Evolutionary conservation across 2,888 invertebrate species (phyloP).

Genomic region (Erpobdella octoculata): DNA sequence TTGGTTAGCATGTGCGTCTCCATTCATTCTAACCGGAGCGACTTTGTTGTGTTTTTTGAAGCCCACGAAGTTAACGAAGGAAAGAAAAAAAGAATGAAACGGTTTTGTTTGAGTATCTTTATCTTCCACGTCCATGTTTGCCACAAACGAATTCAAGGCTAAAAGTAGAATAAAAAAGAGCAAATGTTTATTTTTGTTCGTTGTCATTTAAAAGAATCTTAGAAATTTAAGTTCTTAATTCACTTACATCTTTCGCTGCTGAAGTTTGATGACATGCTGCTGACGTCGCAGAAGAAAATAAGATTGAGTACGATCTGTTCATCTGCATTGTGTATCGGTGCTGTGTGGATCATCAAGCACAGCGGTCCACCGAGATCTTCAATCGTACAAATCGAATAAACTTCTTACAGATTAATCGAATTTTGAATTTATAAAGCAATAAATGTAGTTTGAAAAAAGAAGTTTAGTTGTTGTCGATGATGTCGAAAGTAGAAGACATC

Average conservation of each 20-base stretch:
- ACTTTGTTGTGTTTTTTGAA: constrained; percentile 10
- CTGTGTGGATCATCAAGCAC: constrained; percentile 96
- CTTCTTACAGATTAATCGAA: too few relatives aligned
- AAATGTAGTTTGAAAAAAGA: neutral
- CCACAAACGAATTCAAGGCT: neutral
- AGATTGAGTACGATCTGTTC: constrained; percentile 96
- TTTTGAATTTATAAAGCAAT: neutral
- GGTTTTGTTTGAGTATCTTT: too few relatives aligned
- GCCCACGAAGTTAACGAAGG: neutral
- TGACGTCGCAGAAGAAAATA: constrained; percentile 97
- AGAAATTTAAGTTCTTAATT: neutral
- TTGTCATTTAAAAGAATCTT: neutral
- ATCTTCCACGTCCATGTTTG: neutral
- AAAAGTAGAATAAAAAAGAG: too few relatives aligned
- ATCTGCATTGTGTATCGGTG: constrained; percentile 97
- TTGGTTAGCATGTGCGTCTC: too few relatives aligned
- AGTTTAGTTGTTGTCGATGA: neutral
- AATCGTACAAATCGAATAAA: too few relatives aligned
- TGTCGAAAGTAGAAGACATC: too few relatives aligned
- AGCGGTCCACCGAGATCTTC: constrained; percentile 71
- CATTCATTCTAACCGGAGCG: neutral
- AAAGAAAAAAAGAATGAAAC: constrained; percentile 7
- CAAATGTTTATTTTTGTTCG: too few relatives aligned
- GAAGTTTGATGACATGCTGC: constrained; percentile 49
- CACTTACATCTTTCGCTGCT: neutral